Evolutionary conservation across 2,888 invertebrate species (phyloP).

Genomic region (Gandaritis pyraliata): DNA sequence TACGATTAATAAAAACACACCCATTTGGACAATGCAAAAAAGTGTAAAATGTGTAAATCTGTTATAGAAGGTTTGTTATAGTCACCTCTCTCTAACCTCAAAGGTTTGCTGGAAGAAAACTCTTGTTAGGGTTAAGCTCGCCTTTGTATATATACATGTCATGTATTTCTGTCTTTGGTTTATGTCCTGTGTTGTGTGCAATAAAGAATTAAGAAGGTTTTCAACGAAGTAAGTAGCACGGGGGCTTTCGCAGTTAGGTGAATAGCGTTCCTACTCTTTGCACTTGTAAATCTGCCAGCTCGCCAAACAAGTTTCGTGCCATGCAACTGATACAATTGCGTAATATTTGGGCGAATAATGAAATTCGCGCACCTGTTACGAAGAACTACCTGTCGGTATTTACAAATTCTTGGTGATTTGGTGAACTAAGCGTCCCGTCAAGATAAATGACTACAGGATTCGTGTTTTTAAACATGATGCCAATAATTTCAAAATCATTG

Average conservation of each 20-base stretch:
- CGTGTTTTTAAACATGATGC: background rate
- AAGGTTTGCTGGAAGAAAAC: too few relatives aligned
- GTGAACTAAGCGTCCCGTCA: background rate
- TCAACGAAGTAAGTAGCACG: conserved; percentile 26
- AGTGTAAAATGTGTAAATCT: background rate
- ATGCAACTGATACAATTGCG: conserved; percentile 54
- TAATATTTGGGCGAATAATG: conserved; percentile 47
- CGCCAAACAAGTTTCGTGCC: conserved; percentile 63
- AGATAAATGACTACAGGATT: too few relatives aligned
- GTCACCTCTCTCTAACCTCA: too few relatives aligned
- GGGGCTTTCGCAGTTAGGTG: conserved; percentile 60
- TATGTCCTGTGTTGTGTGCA: too few relatives aligned
- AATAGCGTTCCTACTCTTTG: conserved; percentile 40
- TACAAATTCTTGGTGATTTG: too few relatives aligned
- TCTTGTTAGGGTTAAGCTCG: too few relatives aligned
- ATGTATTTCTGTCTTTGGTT: too few relatives aligned
- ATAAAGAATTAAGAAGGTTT: too few relatives aligned
- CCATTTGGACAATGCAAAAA: conserved; percentile 9
- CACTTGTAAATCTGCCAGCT: conserved; percentile 55
- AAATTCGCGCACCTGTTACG: conserved; percentile 30
- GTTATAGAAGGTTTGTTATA: background rate
- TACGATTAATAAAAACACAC: conserved; percentile 17
- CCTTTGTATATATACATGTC: too few relatives aligned
- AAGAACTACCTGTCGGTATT: conserved; percentile 2
- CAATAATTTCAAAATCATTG: too few relatives aligned